These are phyloP conservation scores for Falcaria lacertinaria DNA, from an alignment of 2,888 invertebrate species.

Conservation along the genomic window DNA sequence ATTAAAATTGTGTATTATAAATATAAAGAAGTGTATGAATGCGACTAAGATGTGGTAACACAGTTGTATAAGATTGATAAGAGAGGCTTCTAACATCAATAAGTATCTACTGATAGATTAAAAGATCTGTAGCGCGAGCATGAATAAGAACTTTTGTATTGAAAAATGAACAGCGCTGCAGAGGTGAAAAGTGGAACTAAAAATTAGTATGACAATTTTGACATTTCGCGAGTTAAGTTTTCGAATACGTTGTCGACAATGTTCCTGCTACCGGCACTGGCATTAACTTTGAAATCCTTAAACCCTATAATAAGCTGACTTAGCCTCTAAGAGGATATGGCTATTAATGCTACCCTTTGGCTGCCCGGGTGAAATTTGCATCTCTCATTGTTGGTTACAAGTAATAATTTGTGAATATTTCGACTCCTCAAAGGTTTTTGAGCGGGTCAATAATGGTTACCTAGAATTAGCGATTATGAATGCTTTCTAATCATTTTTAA, in stretches of 20 bases:
- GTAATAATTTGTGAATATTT: conserved; percentile 55
- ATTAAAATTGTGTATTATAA: too few relatives aligned
- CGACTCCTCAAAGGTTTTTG: conserved; percentile 20
- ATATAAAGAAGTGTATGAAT: too few relatives aligned
- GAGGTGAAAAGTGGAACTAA: too few relatives aligned
- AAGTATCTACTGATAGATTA: too few relatives aligned
- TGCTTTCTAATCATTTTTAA: conserved; percentile 50
- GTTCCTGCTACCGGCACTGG: conserved; percentile 30
- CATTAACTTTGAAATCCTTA: conserved; percentile 35
- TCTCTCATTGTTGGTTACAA: conserved; percentile 68
- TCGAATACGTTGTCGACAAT: too few relatives aligned
- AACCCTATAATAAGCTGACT: conserved; percentile 52
- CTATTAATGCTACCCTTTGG: conserved; percentile 55
- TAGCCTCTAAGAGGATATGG: conserved; percentile 44
- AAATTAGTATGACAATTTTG: too few relatives aligned
- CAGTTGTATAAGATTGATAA: too few relatives aligned
- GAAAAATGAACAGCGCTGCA: too few relatives aligned
- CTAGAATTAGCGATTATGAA: conserved; percentile 52
- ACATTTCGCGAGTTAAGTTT: neutral
- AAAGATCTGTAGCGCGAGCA: too few relatives aligned
- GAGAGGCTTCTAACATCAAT: too few relatives aligned
- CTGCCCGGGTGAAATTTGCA: conserved; percentile 58
- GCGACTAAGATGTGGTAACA: too few relatives aligned
- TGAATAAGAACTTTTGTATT: too few relatives aligned
- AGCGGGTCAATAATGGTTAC: conserved; percentile 29